Evolutionary conservation across 2,797 vertebrate species (phyloP), one percentile per base, ranked within the genome.

Genomic region (Phaenicophaeus curvirostris): DNA sequence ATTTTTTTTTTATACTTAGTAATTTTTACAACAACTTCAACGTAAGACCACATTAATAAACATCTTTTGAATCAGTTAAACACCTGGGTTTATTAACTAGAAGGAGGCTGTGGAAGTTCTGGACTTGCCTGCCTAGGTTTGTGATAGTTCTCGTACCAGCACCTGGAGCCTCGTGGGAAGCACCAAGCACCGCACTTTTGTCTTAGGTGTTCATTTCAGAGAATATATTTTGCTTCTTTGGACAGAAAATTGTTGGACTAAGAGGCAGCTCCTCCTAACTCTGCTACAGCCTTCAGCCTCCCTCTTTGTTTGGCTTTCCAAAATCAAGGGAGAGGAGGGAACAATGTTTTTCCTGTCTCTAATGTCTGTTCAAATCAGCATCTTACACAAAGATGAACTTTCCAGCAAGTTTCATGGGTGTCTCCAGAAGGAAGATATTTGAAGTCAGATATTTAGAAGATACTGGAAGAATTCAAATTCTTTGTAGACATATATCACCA

Each of bases 291-390:
- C 44, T 63, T 71, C 37, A 42, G 13, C 31, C 46, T 84, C 37
- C 6, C 8, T 28, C 41, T 65, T 30, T 33, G 8, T 46, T 23
- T 15, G 53, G 23, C 37, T 85, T 42, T 72, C 33, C 51, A 80
- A 80, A 93, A 51, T 54, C 48, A 71, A 59, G 35, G 39, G 28
- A 61, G 44, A 65, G 53, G 74, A 55, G 41, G 33, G 58, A 89
- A 57, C 3, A 18, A 35, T 0, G 0, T 13, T 27, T 65, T 78
- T 3, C 1, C 17, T 25, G 6, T 57, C 55, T 39, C 24, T 19
- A 31, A 23, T 5, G 1, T 62, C 55, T 50, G 6, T 67, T 89
- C 44, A 61, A 90, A 61, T 11, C 46, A 63, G 8, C 15, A 9
- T 4, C 9, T 67, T 55, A 25, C 21, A 25, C 42, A 62, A 66